A percentile compares a stretch with the other conserved stretches of the same genome.
phyloP scores from a whole-genome alignment of 1,140 invertebrate species.

The Papilio aristodemus region DNA sequence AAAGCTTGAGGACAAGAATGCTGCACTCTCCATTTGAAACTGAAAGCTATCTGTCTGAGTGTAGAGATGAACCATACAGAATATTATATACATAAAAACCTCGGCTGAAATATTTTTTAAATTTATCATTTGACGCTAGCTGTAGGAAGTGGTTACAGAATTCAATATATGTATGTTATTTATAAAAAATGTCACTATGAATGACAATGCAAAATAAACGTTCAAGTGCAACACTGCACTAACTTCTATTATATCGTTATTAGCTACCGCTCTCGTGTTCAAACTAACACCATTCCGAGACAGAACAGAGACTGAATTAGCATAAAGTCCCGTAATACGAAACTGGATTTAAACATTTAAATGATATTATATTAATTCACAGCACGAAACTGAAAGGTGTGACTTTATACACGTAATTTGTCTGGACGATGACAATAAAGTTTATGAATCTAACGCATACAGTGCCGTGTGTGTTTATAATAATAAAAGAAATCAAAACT shows the following conservation, averaged over 20 bases:
- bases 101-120: no score
- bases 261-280: constrained; percentile 25
- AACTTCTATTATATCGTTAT: constrained; percentile 2
- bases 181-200: background rate
- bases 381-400: constrained; percentile 33
- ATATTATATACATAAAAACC: background rate
- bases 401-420: constrained; percentile 32
- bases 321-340: constrained; percentile 30
- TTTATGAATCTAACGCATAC: background rate
- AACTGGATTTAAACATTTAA: constrained; percentile 25
- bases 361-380: constrained; percentile 32
- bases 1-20: background rate
- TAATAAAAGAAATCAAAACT: background rate
- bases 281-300: constrained; percentile 20
- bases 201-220: background rate
- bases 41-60: background rate
- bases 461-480: background rate
- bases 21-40: background rate
- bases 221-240: background rate
- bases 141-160: background rate
- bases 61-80: background rate
- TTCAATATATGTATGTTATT: background rate
- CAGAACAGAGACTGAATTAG: constrained; percentile 31
- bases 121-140: no score
- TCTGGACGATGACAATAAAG: constrained; percentile 9